Percentiles rank a stretch among this genome's conserved stretches.
phyloP scores from a whole-genome alignment of 2,113 vertebrate genomes.

The Charina bottae region DNA sequence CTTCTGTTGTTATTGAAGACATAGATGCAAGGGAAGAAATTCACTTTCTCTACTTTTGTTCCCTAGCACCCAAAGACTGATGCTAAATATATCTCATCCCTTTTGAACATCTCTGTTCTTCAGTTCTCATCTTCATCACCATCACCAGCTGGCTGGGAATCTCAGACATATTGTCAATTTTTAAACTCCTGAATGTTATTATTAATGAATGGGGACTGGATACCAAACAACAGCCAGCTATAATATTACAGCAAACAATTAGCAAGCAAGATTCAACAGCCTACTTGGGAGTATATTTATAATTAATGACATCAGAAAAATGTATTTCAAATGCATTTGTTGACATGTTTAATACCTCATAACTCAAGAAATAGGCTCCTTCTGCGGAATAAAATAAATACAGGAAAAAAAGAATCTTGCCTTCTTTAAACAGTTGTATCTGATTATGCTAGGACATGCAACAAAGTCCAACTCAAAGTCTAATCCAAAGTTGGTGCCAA shows the following conservation, averaged over 20 bases:
- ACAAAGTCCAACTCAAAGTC: not conserved
- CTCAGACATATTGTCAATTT: not conserved
- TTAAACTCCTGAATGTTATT: constrained; percentile 1
- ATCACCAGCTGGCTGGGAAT: not conserved
- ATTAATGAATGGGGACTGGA: not conserved
- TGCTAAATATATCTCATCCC: not conserved
- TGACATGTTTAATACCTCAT: not conserved
- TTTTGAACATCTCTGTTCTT: not conserved
- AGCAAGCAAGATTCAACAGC: not conserved
- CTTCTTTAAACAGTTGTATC: not conserved
- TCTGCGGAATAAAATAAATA: not conserved
- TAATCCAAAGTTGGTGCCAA: not conserved
- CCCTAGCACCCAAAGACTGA: not conserved
- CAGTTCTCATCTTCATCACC: not conserved
- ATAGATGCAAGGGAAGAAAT: not conserved
- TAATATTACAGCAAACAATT: not conserved
- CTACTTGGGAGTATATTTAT: not conserved
- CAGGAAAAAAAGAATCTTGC: not conserved
- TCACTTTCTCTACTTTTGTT: not conserved
- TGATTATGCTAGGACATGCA: not conserved
- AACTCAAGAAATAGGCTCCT: not conserved
- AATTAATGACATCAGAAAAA: not conserved
- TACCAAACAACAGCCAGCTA: not conserved
- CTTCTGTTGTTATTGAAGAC: not conserved
- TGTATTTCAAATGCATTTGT: not conserved